Evolutionary conservation across 2,113 vertebrate species (phyloP).

Genomic region (Daboia siamensis): DNA sequence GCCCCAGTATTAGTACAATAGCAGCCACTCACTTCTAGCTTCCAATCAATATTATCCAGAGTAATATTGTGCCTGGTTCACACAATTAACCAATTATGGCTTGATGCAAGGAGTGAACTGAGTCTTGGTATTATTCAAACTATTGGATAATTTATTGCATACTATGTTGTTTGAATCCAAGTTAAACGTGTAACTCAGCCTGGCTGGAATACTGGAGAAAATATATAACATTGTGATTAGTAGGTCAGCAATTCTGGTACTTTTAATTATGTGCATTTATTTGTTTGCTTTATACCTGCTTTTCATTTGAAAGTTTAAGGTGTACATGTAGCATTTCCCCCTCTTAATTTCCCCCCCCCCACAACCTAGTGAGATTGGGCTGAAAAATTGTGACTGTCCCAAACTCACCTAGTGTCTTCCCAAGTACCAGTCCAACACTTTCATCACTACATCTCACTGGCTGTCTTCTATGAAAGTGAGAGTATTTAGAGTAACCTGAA

Average conservation of each 20-base stretch:
- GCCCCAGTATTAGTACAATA: background rate
- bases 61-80: background rate
- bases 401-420: background rate
- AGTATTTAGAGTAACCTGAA: background rate
- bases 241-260: background rate
- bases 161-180: background rate
- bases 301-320: background rate
- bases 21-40: background rate
- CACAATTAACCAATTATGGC: background rate
- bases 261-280: background rate
- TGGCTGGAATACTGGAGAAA: background rate
- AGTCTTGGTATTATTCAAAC: background rate
- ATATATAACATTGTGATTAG: too few relatives aligned
- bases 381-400: background rate
- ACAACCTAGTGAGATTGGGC: background rate
- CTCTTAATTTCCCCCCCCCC: background rate
- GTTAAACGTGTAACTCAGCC: background rate
- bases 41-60: background rate
- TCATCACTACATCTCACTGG: background rate
- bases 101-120: background rate
- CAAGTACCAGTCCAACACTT: background rate
- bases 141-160: background rate
- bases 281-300: background rate
- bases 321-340: background rate
- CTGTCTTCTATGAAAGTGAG: background rate